Conservation (phyloP, 2,888 invertebrate genomes). For the Lagria hirta region DNA sequence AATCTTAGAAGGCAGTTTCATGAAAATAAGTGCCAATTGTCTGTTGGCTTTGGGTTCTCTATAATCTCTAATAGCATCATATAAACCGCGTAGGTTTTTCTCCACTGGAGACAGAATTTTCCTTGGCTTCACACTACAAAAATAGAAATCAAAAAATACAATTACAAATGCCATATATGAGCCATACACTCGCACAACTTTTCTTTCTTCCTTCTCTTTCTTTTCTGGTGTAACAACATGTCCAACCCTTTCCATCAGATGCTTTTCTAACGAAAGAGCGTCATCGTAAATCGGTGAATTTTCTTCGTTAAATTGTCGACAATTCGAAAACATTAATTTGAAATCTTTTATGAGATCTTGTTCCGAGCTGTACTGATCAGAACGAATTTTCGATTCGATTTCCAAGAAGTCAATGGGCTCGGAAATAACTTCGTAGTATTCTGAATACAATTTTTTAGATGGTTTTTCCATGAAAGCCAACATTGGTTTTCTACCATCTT, state of each 20-base stretch:
- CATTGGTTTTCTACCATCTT: slow-evolving; percentile 83
- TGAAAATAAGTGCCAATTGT: slow-evolving; percentile 92
- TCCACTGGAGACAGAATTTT: slow-evolving; percentile 62
- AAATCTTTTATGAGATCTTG: slow-evolving; percentile 87
- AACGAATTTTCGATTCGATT: slow-evolving; percentile 88
- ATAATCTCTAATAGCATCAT: slow-evolving; percentile 87
- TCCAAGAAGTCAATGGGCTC: slow-evolving; percentile 94
- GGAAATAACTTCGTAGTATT: slow-evolving; percentile 92
- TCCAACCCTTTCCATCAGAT: slow-evolving; percentile 79
- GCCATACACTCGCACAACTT: slow-evolving; percentile 51
- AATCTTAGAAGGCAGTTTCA: slow-evolving; percentile 88
- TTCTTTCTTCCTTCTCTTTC: slow-evolving; percentile 55
- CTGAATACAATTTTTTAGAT: slow-evolving; percentile 90
- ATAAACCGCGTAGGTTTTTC: slow-evolving; percentile 81
- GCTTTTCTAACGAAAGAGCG: slow-evolving; percentile 83
- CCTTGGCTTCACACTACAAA: slow-evolving; percentile 48
- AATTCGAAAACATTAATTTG: slow-evolving; percentile 95
- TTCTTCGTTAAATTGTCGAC: slow-evolving; percentile 95
- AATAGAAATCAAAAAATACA: slow-evolving; percentile 14
- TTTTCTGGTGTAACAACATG: slow-evolving; percentile 63
- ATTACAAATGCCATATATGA: too few relatives aligned
- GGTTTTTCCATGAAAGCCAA: slow-evolving; percentile 96
- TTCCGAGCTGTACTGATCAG: slow-evolving; percentile 76
- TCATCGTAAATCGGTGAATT: slow-evolving; percentile 94
- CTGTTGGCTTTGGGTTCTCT: slow-evolving; percentile 80